Percentiles rank a stretch among this genome's conserved stretches.
These are phyloP conservation scores for Rostratula benghalensis DNA, from an alignment of 2,113 vertebrate species.

Conservation along the genomic window DNA sequence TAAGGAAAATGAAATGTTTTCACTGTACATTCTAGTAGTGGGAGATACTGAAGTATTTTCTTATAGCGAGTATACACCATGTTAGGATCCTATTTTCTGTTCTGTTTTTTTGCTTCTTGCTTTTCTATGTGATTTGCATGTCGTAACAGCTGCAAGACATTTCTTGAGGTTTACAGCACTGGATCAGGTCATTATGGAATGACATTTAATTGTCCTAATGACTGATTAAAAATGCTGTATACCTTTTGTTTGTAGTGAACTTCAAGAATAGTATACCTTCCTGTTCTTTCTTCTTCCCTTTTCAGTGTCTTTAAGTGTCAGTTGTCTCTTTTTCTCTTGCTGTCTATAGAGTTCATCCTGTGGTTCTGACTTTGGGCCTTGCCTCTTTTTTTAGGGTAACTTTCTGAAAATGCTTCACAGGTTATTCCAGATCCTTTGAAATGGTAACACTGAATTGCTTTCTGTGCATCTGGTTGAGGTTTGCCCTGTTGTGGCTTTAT, in stretches of 20 bases:
- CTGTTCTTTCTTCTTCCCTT: neutral
- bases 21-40: neutral
- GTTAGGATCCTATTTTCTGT: neutral
- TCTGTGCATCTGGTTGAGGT: neutral
- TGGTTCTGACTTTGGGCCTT: neutral
- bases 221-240: neutral
- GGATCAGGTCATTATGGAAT: neutral
- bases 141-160: neutral
- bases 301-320: neutral
- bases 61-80: neutral
- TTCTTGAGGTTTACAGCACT: neutral
- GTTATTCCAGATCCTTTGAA: neutral
- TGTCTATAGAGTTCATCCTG: neutral
- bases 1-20: neutral
- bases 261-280: neutral
- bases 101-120: neutral
- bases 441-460: neutral
- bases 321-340: neutral
- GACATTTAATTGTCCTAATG: neutral
- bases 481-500: fast-evolving
- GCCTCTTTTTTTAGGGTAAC: neutral
- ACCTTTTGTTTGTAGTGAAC: neutral
- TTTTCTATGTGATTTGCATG: neutral
- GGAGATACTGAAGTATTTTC: neutral
- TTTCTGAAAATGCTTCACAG: neutral